Base-by-base conservation (phyloP, 2,797 vertebrate species). In the Xenentodon cancila region DNA sequence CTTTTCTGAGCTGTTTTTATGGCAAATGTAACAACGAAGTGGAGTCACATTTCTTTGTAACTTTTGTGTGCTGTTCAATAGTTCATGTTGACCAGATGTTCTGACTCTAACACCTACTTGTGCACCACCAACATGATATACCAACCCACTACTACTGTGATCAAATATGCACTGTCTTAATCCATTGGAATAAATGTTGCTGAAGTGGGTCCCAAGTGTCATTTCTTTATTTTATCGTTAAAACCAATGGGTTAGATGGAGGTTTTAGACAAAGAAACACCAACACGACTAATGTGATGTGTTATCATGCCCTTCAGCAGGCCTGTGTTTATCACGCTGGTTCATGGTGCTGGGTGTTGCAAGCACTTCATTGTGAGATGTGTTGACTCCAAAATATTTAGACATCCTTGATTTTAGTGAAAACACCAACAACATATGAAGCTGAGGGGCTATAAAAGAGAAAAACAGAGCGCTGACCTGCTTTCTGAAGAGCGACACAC, bases 131-230 rank as follows among this genome's bases (percentile, higher is more conserved):
- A 49, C 15, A 58, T 76, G 70, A 77, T 71, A 71, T 68, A 59
- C 78, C 80, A 81, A 68, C 77, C 67, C 90, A 89, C 88, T 77
- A 88, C 85, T 89, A 88, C 87, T 93, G 90, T 88, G 80, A 86
- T 79, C 78, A 64, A 89, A 81, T 80, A 87, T 93, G 92, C 92
- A 93, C 92, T 93, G 91, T 88, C 82, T 88, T 81, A 81, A 75
- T 88, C 70, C 72, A 74, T 89, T 84, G 81, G 71, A 91, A 89
- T 90, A 90, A 90, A 91, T 73, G 75, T 89, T 77, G 73, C 80
- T 86, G 60, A 79, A 63, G 53, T 88, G 79, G 76, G 76, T 80
- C 76, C 82, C 9, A 47, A 19, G 63, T 71, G 72, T 84, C 1
- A 1, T 72, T 18, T 32, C 44, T 53, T 55, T 50, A 52, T 22